Conservation (phyloP, 2,113 vertebrate genomes). For the Saimiri boliviensis region DNA sequence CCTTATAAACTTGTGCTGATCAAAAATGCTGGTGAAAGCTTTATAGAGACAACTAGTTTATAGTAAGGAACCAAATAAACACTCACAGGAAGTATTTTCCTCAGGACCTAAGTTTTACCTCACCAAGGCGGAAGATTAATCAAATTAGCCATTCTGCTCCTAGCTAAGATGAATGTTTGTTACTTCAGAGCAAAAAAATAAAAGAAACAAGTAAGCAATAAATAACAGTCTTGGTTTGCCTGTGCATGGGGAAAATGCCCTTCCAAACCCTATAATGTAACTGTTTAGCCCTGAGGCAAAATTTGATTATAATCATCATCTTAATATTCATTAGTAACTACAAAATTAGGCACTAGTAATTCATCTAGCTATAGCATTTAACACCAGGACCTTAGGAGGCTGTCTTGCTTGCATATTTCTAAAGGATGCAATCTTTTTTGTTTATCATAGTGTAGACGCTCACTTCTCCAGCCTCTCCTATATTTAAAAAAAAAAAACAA, state of each 20-base stretch:
- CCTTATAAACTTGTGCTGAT: constrained; percentile 58
- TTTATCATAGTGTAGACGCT: background rate
- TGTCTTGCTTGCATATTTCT: background rate
- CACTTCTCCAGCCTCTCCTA: constrained; percentile 27
- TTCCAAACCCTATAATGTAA: background rate
- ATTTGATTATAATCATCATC: constrained; percentile 11
- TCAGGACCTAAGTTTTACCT: background rate
- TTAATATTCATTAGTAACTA: constrained; percentile 30
- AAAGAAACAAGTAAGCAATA: background rate
- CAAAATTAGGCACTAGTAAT: background rate
- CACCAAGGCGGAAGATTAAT: constrained; percentile 3
- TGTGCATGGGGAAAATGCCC: constrained; percentile 19
- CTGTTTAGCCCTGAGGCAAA: background rate
- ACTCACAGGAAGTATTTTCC: constrained; percentile 38
- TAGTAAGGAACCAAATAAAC: constrained; percentile 49
- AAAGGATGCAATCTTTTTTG: background rate
- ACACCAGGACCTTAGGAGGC: background rate
- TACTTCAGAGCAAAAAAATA: constrained; percentile 19
- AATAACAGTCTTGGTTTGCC: background rate
- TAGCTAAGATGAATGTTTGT: background rate
- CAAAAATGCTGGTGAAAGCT: constrained; percentile 27
- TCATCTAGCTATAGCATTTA: background rate
- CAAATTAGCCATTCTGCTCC: background rate
- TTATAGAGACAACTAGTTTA: background rate
- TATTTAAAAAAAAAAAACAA: background rate